Base-by-base conservation (phyloP, 1,140 invertebrate species). In the Drosophila kepulauana region DNA sequence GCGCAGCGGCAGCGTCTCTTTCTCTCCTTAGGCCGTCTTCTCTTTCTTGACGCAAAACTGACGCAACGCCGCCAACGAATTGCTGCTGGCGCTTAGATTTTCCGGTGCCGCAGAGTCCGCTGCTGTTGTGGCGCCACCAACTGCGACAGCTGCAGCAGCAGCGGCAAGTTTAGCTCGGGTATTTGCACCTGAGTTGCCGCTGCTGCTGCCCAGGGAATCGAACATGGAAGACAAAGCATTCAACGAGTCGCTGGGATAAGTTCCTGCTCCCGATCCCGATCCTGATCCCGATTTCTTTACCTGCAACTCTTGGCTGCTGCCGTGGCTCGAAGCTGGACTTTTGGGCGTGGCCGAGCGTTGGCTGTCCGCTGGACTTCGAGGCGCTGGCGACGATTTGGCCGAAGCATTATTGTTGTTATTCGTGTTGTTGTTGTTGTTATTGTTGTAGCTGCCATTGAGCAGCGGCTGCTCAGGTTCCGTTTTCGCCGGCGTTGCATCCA, bases 161-260 rank as follows among this genome's bases (percentile, higher is more conserved):
- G 86, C 86, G 1, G 87, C 78, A 25, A 86, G 58, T 25, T 89
- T 89, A 11, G 85, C 78, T 5, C 86, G 56, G 0, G 78, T 79
- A n/a, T 81, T 80, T 43, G 79, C 81, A n/a, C 52, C 70, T 5
- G 45, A 62, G 33, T 58, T 46, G 16, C 59, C 25, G 56, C 62
- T 67, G 54, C 71, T 73, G 49, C 88, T 91, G 75, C 91, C 91
- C n/a, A 92, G 48, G 1, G 91, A 92, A 91, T 97, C 97, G 78
- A 97, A 97, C 97, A 97, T 97, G 13, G 97, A 97, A 3, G 96
- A 97, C 0, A 98, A 93, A 0, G 97, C 97, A 8, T 96, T 96
- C 11, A 97, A 93, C 74, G 97, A 97, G 33, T 92, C 91, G 13
- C 89, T 93, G 25, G 91, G 87, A 67, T 93, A 94, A 11, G 20